These are phyloP conservation scores for Rhorus exstirpatorius DNA, from an alignment of 2,888 invertebrate species.

Conservation along the genomic window DNA sequence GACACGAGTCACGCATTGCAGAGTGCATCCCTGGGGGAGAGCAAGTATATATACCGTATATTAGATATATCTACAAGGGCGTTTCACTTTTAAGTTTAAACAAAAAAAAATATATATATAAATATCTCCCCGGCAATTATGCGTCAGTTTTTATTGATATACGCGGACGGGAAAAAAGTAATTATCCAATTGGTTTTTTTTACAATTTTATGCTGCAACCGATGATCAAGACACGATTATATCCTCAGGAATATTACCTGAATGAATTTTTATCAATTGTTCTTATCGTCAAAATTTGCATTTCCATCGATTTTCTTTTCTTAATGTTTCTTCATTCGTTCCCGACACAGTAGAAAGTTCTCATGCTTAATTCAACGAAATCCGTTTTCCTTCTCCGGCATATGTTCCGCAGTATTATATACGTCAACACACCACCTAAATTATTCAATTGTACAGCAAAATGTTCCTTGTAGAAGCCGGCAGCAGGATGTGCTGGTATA, in stretches of 20 bases:
- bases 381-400: constrained; percentile 40
- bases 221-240: constrained; percentile 7
- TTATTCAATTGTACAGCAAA: constrained; percentile 60
- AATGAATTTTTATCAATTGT: constrained; percentile 14
- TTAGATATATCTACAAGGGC: neutral
- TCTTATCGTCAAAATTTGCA: constrained; percentile 31
- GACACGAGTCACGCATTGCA: constrained; percentile 46
- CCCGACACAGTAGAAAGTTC: constrained; percentile 27
- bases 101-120: too few relatives aligned
- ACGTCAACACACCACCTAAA: constrained; percentile 27
- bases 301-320: constrained; percentile 26
- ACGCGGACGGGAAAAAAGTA: too few relatives aligned
- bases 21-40: neutral
- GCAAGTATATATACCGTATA: too few relatives aligned
- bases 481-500: constrained; percentile 19
- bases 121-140: too few relatives aligned
- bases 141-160: too few relatives aligned
- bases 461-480: neutral
- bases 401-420: constrained; percentile 32
- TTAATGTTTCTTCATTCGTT: neutral
- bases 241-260: neutral
- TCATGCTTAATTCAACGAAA: constrained; percentile 64
- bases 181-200: too few relatives aligned
- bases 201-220: too few relatives aligned
- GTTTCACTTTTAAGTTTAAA: constrained; percentile 25